A percentile compares a stretch with the other conserved stretches of the same genome.
These are phyloP conservation scores for Arenaria interpres DNA, from an alignment of 2,113 vertebrate genomes.

Conservation along the genomic window DNA sequence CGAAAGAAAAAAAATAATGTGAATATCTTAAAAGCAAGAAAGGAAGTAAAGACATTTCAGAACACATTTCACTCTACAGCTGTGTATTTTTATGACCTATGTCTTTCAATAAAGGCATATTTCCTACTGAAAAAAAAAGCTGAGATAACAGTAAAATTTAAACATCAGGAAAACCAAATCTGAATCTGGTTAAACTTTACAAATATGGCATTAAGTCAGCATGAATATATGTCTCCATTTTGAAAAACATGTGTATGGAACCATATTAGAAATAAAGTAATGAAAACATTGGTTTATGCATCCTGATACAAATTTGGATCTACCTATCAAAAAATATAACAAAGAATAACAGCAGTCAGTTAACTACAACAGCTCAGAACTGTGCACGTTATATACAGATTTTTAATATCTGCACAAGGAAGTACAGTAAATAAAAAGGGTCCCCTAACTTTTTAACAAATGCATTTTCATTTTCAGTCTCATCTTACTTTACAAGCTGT, in stretches of 20 bases:
- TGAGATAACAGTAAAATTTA: not conserved
- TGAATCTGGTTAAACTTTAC: not conserved
- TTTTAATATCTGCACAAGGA: not conserved
- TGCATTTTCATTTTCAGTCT: not conserved
- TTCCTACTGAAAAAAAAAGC: not conserved
- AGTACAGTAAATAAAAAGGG: not conserved
- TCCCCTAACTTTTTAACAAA: not conserved
- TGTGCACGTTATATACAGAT: fast-evolving
- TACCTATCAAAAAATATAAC: not conserved
- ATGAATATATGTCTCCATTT: not conserved
- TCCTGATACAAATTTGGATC: not conserved
- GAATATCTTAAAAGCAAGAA: not conserved
- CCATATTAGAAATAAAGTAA: not conserved
- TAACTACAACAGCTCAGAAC: not conserved
- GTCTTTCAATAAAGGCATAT: not conserved
- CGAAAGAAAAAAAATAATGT: not conserved
- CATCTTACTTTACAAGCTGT: not conserved
- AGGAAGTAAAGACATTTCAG: not conserved
- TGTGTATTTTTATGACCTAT: not conserved
- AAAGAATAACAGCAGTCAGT: not conserved
- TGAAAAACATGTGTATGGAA: not conserved
- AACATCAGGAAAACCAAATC: not conserved
- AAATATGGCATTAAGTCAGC: not conserved
- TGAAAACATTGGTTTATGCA: not conserved
- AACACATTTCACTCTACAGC: not conserved